phyloP scores from a whole-genome alignment of 2,113 vertebrate genomes.

The Cyprinodon tularosa region DNA sequence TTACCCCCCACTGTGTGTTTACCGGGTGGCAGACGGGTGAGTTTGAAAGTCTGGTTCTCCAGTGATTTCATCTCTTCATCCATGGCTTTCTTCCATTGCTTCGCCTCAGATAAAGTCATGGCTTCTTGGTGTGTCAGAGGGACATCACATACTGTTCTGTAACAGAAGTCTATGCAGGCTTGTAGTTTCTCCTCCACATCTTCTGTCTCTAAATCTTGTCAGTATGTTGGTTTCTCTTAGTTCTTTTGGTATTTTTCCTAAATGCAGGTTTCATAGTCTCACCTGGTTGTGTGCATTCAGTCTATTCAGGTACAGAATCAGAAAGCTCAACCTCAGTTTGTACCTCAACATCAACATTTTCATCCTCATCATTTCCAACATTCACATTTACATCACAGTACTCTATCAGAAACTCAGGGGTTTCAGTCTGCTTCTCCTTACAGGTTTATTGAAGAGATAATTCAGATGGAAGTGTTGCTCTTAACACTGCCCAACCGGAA shows the following conservation, averaged over 20 bases:
- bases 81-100: not conserved
- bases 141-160: not conserved
- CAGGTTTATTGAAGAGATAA: no score
- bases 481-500: no score
- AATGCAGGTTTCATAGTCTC: no score
- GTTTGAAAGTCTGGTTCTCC: not conserved
- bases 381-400: no score
- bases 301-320: no score
- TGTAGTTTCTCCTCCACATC: not conserved
- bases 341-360: no score
- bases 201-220: not conserved
- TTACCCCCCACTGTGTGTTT: not conserved
- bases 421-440: no score
- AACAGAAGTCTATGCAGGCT: not conserved
- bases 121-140: not conserved
- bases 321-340: no score
- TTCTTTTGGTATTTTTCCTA: not conserved
- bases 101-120: not conserved
- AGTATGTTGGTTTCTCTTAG: not conserved
- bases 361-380: no score
- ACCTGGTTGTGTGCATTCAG: no score
- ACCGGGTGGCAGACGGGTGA: not conserved
- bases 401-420: no score
- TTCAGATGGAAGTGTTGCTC: no score
- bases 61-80: not conserved